Evolutionary conservation across 2,113 vertebrate species (phyloP), one percentile per base, ranked within the genome.

Genomic region (Corythornis cristatus): DNA sequence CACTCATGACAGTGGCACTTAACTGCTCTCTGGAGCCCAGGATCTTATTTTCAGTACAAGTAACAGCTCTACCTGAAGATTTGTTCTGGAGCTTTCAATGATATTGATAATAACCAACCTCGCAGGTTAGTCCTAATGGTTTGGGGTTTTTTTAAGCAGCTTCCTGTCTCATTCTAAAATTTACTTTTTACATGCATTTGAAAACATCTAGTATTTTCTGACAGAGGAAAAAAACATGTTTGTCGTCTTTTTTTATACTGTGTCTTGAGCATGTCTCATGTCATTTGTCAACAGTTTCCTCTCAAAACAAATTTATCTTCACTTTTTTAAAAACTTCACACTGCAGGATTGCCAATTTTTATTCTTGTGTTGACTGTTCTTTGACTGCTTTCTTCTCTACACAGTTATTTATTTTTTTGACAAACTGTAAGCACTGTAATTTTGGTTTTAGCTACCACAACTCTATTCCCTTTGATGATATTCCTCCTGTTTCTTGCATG

Each of bases 401-500:
- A 8, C 3, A 56, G 18, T 23, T n/a, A 26, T 37, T 37, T 37
- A 35, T 35, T 74, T 74, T 33, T 37, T 62, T 4, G 2, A 76
- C 31, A 70, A 76, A 35, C 31, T 43, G 5, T 46, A 66, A 76
- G n/a, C 8, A 8, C 28, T 67, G 12, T 62, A 56, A 46, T 92
- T 62, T 66, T 87, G 11, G 53, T 84, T 43, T n/a, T 43, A 80
- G 42, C 67, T 77, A 67, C 4, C 12, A 82, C 84, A 89, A 46
- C 29, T n/a, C 58, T 79, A 16, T 82, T 90, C 37, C 87, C 29
- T 29, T 84, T 56, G 40, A 43, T 92, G 79, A 85, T 58, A 60
- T 85, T 74, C 29, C 29, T 85, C 8, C 61, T 67, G 18, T 83
- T 83, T 84, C 67, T 77, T 85, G 60, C 40, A 77, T 87, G 72